Base-by-base conservation (phyloP, 2,888 invertebrate species). In the Rotaria macrura region DNA sequence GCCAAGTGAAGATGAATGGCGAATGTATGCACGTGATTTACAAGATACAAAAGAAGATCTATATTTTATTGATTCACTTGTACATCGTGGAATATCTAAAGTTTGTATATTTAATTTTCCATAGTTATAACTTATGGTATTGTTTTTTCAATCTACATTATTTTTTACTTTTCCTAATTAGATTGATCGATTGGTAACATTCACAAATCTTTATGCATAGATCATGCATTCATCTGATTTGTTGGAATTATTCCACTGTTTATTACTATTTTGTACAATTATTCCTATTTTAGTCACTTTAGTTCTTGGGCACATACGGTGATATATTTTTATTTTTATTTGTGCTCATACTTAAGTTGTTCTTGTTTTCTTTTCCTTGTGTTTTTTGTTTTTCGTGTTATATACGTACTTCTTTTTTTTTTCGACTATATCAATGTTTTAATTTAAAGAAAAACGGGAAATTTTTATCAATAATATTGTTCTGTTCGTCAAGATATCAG, bases 1-100 rank as follows among this genome's bases (percentile, higher is more conserved):
- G 14, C 79, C 79, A 79, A 79, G n/a, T 79, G 79, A 79, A 79
- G 43, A 79, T 43, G 79, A 79, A 79, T 79, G 79, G 79, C 43
- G n/a, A 40, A 43, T 79, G 79, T 79, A 79, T 79, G 43, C 40
- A 43, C 79, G 79, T 43, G 79, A 79, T 43, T n/a, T 79, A 43
- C 79, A 43, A 79, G 79, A 79, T 25, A 79, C 79, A 12, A 79
- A 79, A 79, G 79, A 79, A 14, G 79, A 79, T 43, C n/a, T 79
- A n/a, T 40, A 79, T 14, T 79, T 25, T n/a, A 79, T 79, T 79
- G 43, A 43, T 43, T 43, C 79, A n/a, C 79, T 79, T 79, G 79
- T 79, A 43, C 79, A 79, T 40, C 79, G 79, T 43, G 79, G 79
- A 9, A 79, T 79, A 4, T 79, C 79, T 2, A 79, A 79, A 43